Percentiles rank a stretch among this genome's conserved stretches.
Conservation (phyloP, 2,797 vertebrate genomes). For the Limnodromus scolopaceus region DNA sequence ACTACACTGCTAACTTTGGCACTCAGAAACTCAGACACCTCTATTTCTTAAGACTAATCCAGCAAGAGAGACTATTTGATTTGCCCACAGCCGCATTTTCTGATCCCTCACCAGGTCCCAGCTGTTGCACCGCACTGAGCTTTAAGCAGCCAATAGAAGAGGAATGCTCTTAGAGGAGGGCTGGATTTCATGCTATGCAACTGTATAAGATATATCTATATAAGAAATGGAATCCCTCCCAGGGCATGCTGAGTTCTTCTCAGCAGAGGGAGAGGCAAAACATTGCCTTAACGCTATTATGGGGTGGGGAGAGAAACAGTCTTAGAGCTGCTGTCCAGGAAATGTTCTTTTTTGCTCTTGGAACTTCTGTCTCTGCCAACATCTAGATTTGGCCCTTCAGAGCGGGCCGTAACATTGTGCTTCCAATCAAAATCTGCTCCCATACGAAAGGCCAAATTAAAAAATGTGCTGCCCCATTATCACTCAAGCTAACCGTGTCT, state of each 20-base stretch:
- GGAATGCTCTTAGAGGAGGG: not conserved
- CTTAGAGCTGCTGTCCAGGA: not conserved
- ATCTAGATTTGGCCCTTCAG: not conserved
- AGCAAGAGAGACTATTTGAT: not conserved
- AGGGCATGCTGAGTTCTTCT: not conserved
- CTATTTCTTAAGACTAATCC: not conserved
- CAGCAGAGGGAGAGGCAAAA: not conserved
- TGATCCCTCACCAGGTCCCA: not conserved
- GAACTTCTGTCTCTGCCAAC: not conserved
- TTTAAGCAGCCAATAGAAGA: not conserved
- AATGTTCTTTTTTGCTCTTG: not conserved
- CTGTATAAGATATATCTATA: not conserved
- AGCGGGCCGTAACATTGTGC: not conserved
- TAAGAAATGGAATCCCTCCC: not conserved
- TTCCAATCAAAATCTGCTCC: slow-evolving; percentile 5
- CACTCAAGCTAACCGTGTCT: not conserved
- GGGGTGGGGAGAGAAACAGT: not conserved
- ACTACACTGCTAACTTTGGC: not conserved
- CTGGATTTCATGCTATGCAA: not conserved
- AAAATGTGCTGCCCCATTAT: not conserved
- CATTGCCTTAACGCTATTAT: not conserved
- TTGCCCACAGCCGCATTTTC: not conserved
- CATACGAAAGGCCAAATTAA: not conserved
- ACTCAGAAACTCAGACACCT: not conserved
- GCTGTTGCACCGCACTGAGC: not conserved